Evolutionary conservation across 2,888 invertebrate species (phyloP), one percentile per base, ranked within the genome.

Genomic region (Kuschelorhynchus macadamiae): DNA sequence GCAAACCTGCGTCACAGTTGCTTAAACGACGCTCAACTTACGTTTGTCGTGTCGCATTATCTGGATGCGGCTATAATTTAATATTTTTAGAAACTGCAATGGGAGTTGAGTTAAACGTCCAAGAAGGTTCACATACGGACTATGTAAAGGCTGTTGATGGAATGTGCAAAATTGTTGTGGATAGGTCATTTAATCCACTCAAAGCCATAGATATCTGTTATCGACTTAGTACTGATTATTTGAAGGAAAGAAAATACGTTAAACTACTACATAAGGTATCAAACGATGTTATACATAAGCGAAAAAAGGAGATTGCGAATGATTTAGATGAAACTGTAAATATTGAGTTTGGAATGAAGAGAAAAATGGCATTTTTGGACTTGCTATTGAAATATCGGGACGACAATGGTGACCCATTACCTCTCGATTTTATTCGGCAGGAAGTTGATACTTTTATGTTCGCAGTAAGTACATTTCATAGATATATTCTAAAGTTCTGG

Each of bases 371-470:
- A 0, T 91, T 92, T 76, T 82, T 92, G 76, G 92, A 92, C 82
- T 82, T 91, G 39, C 79, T 92, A 2, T 79, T 92, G 11, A 83
- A 74, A 20, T 57, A 66, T 2, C 87, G 86, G n/a, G n/a, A n/a
- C 11, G 87, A 89, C 71, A 46, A 61, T 25, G 89, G 88, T 0
- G 79, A 86, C 67, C 87, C 85, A 2, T 81, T 92, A 44, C 86
- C 86, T 7, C 87, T 88, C 70, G 79, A 87, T 25, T 87, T 88
- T 68, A 86, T 92, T 42, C 85, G 89, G 59, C 89, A 91, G 78
- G 90, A 92, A 83, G 90, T 91, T 0, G 89, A 91, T 72, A 92
- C 92, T 0, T 91, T 92, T 74, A 89, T 92, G 88, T 92, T 92
- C 80, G 91, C 88, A 80, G 90, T 89, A 78, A 81, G 78, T 77